Conservation (phyloP, 2,888 invertebrate species). For the Dugesia japonica region DNA sequence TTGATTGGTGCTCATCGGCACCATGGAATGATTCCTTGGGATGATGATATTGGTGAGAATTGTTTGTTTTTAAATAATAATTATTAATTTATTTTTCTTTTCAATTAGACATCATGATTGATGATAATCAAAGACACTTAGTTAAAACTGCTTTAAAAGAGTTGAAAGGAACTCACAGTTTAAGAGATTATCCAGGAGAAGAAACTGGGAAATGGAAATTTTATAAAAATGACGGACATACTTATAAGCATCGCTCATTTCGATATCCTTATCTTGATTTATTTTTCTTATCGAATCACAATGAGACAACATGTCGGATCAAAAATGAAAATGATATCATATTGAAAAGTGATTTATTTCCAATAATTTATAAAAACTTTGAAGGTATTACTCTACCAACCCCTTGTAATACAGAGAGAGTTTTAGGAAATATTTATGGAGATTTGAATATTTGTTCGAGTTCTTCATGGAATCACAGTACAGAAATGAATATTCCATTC, state of each 20-base stretch:
- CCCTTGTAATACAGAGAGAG: neutral
- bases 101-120: neutral
- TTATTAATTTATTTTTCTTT: neutral
- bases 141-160: neutral
- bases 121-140: neutral
- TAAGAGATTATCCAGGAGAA: neutral
- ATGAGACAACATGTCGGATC: neutral
- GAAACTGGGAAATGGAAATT: slow-evolving; percentile 5
- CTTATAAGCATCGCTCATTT: neutral
- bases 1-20: neutral
- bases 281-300: neutral
- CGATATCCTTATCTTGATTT: neutral
- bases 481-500: neutral
- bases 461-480: slow-evolving; percentile 1
- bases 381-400: neutral
- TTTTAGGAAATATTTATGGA: neutral
- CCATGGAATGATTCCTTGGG: slow-evolving; percentile 1
- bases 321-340: neutral
- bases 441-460: neutral
- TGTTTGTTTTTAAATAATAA: neutral
- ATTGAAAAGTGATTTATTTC: neutral
- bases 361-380: neutral
- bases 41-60: neutral
- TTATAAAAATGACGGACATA: neutral
- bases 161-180: neutral